Evolutionary conservation across 2,113 vertebrate species (phyloP).

Genomic region (Sturnus vulgaris): DNA sequence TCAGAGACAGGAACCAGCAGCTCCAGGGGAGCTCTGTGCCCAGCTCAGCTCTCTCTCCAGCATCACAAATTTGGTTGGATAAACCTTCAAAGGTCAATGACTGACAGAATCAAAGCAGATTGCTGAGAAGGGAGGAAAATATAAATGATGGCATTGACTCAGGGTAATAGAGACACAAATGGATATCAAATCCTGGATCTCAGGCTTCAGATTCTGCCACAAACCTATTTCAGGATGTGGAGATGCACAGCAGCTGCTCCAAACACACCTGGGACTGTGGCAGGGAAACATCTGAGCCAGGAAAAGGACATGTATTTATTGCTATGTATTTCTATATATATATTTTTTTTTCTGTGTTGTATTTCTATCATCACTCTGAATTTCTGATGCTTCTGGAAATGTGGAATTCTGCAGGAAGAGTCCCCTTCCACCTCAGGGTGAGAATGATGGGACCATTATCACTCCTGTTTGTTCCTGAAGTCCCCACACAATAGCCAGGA

Average conservation of each 20-base stretch:
- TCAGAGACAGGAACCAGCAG: neutral
- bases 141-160: neutral
- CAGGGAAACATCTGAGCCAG: neutral
- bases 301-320: neutral
- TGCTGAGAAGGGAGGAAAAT: neutral
- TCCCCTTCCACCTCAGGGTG: neutral
- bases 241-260: neutral
- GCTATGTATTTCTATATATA: neutral
- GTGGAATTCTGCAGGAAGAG: neutral
- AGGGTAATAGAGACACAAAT: neutral
- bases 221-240: neutral
- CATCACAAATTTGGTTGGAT: neutral
- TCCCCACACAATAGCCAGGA: neutral
- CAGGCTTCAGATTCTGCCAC: neutral
- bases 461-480: neutral
- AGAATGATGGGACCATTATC: neutral
- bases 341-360: neutral
- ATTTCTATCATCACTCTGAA: neutral
- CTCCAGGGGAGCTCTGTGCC: neutral
- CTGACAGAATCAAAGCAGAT: neutral
- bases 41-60: neutral
- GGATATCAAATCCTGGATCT: neutral
- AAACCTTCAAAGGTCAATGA: constrained; percentile 12
- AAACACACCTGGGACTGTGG: neutral
- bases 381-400: neutral